phyloP scores from a whole-genome alignment of 2,888 invertebrate genomes.

The Conomelus anceps region DNA sequence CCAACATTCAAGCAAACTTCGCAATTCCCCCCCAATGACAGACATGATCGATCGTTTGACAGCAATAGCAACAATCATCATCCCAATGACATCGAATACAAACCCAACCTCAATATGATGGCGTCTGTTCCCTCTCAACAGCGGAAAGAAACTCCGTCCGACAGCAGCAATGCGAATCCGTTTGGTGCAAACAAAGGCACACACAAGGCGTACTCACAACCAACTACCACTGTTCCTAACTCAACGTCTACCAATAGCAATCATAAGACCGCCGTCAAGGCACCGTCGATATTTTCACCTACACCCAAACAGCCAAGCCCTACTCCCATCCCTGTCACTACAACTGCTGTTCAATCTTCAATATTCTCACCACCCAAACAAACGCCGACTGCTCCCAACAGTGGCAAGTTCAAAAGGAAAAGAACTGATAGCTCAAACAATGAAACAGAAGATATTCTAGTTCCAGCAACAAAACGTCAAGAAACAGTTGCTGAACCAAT shows the following conservation, averaged over 20 bases:
- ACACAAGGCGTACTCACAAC: not conserved
- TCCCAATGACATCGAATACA: not conserved
- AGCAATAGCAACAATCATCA: not conserved
- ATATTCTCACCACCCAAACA: conserved; percentile 30
- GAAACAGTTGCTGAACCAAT: conserved; percentile 49
- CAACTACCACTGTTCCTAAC: conserved; percentile 12
- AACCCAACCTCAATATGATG: conserved; percentile 5
- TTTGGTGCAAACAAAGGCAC: not conserved
- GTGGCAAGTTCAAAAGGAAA: conserved; percentile 40
- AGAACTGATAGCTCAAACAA: conserved; percentile 45
- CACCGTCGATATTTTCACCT: conserved; percentile 42
- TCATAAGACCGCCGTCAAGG: conserved; percentile 28
- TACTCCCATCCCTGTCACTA: conserved; percentile 29
- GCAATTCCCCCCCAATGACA: not conserved
- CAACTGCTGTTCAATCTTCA: conserved; percentile 24
- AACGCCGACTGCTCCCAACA: conserved; percentile 30
- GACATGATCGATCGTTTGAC: not conserved
- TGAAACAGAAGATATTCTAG: conserved; percentile 55
- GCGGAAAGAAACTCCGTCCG: not conserved
- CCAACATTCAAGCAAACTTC: not conserved
- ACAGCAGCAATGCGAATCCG: conserved; percentile 9
- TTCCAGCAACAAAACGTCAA: conserved; percentile 48
- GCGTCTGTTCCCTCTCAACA: not conserved
- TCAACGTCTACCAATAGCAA: conserved; percentile 23
- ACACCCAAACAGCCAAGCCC: conserved; percentile 32